These are phyloP conservation scores for Aplochiton taeniatus DNA, from an alignment of 2,797 vertebrate genomes.

Conservation along the genomic window DNA sequence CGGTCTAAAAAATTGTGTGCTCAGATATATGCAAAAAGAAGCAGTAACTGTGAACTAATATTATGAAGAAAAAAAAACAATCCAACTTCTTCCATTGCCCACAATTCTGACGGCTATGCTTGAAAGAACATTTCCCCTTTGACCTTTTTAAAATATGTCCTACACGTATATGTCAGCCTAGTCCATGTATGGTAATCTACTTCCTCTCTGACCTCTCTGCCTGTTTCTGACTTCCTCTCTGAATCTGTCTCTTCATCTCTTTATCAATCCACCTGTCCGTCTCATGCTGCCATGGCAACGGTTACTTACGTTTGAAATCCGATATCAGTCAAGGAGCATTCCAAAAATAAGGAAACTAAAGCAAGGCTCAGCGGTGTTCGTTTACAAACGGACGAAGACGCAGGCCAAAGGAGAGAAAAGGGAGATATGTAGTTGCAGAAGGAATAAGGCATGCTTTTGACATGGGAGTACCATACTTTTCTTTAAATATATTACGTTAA, in stretches of 20 bases:
- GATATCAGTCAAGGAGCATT: too few species aligned
- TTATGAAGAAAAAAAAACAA: constrained; percentile 58
- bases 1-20: constrained; percentile 76
- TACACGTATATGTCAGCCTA: background rate
- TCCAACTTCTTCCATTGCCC: constrained; percentile 57
- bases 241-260: constrained; percentile 21
- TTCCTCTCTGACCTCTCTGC: constrained; percentile 26
- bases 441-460: too few species aligned
- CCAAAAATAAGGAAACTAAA: too few species aligned
- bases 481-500: too few species aligned
- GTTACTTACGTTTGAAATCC: too few species aligned
- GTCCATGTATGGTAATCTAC: constrained; percentile 22
- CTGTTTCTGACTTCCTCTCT: background rate
- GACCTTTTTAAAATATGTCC: constrained; percentile 18
- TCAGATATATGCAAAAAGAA: constrained; percentile 84
- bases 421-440: too few species aligned
- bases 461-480: too few species aligned
- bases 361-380: too few species aligned
- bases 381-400: too few species aligned
- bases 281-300: too few species aligned
- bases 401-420: too few species aligned
- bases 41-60: constrained; percentile 80
- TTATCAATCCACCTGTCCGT: background rate
- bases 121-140: constrained; percentile 20
- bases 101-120: constrained; percentile 27